phyloP scores from a whole-genome alignment of 37 sponge, comb jelly and placozoan genomes.

The Oopsacas minuta region DNA sequence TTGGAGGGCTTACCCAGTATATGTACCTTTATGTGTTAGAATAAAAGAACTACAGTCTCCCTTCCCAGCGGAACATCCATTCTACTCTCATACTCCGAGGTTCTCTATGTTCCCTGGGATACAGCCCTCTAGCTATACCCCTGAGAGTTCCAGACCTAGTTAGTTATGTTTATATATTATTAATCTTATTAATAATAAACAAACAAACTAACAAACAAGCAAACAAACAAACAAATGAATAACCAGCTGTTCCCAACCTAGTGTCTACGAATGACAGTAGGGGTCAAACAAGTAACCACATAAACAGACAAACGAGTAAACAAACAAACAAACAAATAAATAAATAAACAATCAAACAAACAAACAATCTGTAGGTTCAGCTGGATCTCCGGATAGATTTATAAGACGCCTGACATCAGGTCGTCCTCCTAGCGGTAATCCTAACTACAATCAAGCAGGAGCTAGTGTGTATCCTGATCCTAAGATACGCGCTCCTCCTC shows the following conservation, averaged over 20 bases:
- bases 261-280: too few species aligned
- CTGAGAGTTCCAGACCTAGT: background rate
- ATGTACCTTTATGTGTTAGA: too few species aligned
- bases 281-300: too few species aligned
- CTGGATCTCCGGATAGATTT: background rate
- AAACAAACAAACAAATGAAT: too few species aligned
- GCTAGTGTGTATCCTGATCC: conserved; percentile 8
- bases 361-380: background rate
- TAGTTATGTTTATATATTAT: too few species aligned
- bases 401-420: background rate
- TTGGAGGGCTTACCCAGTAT: too few species aligned
- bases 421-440: background rate
- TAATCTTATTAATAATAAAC: too few species aligned
- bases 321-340: too few species aligned
- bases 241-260: too few species aligned
- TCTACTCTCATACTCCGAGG: conserved; percentile 48
- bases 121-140: background rate
- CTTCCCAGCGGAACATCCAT: conserved; percentile 71
- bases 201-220: too few species aligned
- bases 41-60: conserved; percentile 31
- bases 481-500: background rate
- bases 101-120: conserved; percentile 62
- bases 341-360: too few species aligned
- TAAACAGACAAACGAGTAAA: too few species aligned
- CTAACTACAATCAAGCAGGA: background rate